Conservation (phyloP, 2,797 vertebrate species). For the Xerus rutilus region DNA sequence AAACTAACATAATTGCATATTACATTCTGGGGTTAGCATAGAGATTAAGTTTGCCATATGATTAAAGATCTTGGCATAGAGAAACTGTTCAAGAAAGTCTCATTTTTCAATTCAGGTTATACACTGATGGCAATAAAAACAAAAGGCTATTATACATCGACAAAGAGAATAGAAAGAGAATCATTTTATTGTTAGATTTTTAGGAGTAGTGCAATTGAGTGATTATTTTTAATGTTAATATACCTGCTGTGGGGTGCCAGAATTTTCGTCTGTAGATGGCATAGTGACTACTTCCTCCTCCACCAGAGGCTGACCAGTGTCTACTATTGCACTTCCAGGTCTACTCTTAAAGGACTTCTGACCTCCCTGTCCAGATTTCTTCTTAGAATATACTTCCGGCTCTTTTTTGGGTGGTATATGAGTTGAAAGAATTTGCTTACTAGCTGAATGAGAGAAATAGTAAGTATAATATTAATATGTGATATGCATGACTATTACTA, state of each 20-base stretch:
- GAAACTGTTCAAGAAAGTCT: background rate
- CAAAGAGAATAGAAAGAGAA: background rate
- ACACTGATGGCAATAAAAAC: background rate
- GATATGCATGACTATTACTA: background rate
- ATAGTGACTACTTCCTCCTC: conserved; percentile 70
- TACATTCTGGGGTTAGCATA: background rate
- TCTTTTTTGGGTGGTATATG: conserved; percentile 81
- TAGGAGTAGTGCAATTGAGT: background rate
- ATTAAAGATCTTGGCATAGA: background rate
- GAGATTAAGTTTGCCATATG: background rate
- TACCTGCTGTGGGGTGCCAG: conserved; percentile 82
- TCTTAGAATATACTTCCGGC: conserved; percentile 79
- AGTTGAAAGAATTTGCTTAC: conserved; percentile 73
- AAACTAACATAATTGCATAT: background rate
- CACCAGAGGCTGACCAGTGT: background rate
- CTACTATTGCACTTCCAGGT: conserved; percentile 39
- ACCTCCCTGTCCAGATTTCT: conserved; percentile 53
- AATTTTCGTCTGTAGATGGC: conserved; percentile 67
- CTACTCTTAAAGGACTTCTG: conserved; percentile 80
- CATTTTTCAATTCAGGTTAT: background rate
- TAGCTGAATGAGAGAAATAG: conserved; percentile 82
- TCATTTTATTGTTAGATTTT: background rate
- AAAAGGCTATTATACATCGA: background rate
- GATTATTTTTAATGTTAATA: background rate
- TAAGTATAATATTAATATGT: conserved; percentile 38